phyloP scores from a whole-genome alignment of 2,888 invertebrate genomes.

The Aphodius sticticus region DNA sequence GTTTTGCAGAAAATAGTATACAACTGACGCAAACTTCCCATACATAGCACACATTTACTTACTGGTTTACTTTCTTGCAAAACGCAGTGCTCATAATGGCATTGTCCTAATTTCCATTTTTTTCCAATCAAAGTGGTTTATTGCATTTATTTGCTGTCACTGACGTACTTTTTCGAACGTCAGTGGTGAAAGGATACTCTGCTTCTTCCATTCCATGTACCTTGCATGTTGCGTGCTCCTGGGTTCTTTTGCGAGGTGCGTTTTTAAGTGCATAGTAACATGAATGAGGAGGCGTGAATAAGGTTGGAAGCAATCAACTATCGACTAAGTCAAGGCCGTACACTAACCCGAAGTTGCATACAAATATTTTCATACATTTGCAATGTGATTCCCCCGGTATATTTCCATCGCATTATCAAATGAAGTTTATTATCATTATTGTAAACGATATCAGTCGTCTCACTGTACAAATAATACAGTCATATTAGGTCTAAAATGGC shows the following conservation, averaged over 20 bases:
- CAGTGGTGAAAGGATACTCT: background rate
- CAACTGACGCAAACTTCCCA: background rate
- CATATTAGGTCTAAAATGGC: too few species aligned
- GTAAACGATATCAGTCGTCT: too few species aligned
- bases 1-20: too few species aligned
- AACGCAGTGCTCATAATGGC: background rate
- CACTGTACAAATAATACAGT: too few species aligned
- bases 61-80: background rate
- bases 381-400: background rate
- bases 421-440: background rate
- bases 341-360: background rate
- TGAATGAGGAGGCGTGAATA: background rate
- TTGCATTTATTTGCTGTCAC: background rate
- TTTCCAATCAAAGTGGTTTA: background rate
- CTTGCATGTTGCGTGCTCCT: too few species aligned
- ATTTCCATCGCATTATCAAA: background rate
- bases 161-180: background rate
- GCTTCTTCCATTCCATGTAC: too few species aligned
- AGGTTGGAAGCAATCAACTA: background rate
- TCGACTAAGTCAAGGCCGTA: background rate
- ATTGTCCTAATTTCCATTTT: background rate
- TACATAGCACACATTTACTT: background rate
- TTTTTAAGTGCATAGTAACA: too few species aligned
- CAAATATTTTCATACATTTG: background rate
- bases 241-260: too few species aligned